These are phyloP conservation scores for Tragelaphus imberbis DNA, from an alignment of 2,113 vertebrate genomes.

Conservation along the genomic window DNA sequence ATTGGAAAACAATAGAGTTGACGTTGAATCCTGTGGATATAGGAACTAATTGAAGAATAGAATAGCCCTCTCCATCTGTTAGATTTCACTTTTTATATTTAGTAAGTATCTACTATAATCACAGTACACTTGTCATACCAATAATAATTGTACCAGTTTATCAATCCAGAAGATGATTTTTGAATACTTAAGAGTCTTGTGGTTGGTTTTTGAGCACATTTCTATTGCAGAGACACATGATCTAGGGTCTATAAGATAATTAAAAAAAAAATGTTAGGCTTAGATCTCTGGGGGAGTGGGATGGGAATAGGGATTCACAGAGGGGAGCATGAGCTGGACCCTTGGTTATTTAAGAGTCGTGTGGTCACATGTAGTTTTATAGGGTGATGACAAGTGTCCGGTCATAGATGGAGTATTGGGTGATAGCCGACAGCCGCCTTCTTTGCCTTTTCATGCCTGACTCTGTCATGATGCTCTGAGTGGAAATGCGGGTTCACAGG, in stretches of 20 bases:
- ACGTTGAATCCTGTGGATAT: too few relatives aligned
- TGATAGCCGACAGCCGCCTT: neutral
- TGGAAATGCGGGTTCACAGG: neutral
- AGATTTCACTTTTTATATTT: neutral
- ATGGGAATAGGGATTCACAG: neutral
- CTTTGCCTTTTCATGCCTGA: neutral
- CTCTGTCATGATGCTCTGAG: neutral
- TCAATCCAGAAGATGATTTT: neutral
- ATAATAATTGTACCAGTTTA: neutral
- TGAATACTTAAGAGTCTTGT: neutral
- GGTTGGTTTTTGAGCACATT: neutral
- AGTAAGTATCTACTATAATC: neutral
- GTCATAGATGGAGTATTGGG: neutral
- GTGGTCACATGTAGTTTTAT: neutral
- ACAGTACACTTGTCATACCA: neutral
- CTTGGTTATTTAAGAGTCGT: neutral
- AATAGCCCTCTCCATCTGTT: neutral
- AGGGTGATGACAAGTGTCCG: neutral
- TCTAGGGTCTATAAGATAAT: neutral
- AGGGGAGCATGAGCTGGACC: neutral
- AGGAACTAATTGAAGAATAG: neutral
- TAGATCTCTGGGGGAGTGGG: accelerated
- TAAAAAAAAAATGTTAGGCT: neutral
- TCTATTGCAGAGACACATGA: neutral
- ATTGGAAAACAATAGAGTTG: neutral